Percentiles rank a stretch among this genome's conserved stretches.
Conservation (phyloP, 2,797 vertebrate genomes). For the Xenops minutus region DNA sequence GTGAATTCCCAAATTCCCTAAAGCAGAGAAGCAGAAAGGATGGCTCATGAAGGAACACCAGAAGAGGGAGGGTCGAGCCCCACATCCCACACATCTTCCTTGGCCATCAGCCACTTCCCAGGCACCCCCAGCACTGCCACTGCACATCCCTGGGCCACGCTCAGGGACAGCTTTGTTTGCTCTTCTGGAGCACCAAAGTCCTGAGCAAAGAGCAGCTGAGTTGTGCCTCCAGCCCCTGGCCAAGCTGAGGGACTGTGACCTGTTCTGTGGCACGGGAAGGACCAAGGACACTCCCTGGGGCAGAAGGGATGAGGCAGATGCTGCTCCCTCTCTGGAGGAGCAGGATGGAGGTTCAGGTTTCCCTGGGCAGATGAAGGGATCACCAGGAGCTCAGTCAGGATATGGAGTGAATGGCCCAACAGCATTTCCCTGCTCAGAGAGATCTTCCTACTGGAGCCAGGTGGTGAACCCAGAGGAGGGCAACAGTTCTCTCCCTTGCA, state of each 20-base stretch:
- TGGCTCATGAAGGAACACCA: background rate
- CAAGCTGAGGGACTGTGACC: background rate
- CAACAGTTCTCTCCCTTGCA: background rate
- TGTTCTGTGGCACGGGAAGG: background rate
- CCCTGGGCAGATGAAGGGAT: background rate
- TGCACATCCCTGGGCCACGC: fast-evolving
- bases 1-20: background rate
- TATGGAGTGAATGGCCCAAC: fast-evolving
- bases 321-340: fast-evolving
- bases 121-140: background rate
- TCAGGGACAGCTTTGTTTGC: background rate
- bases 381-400: background rate
- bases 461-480: background rate
- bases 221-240: background rate
- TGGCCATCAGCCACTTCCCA: background rate
- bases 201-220: background rate
- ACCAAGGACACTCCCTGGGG: background rate
- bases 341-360: background rate
- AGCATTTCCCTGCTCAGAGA: background rate
- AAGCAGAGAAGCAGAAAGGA: background rate
- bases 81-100: background rate
- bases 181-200: background rate
- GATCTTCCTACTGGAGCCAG: background rate
- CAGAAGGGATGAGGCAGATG: fast-evolving
- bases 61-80: background rate